Evolutionary conservation across 2,797 vertebrate genomes (phyloP), one percentile per base, ranked within the genome.

Genomic region (Mus spretus): DNA sequence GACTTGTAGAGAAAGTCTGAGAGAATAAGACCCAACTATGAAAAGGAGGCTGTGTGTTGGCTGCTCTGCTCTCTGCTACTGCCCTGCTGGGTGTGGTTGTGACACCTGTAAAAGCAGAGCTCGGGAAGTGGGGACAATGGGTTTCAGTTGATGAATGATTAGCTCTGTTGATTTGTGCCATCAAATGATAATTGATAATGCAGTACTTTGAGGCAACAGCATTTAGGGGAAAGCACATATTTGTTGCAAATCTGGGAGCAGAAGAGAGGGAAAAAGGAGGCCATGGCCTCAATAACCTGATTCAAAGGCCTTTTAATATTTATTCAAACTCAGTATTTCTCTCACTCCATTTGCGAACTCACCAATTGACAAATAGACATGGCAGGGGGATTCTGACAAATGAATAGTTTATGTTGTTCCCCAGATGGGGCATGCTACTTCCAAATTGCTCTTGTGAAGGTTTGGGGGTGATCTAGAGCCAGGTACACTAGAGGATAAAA

Each of bases 291-390:
- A n/a, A 31, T 22, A 50, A 50, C 28, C 31, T 67, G 31, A 55
- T 65, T 63, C 79, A 55, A 55, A 28, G 4, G 47, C 44, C 26
- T 8, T 31, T 6, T 40, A 11, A 85, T 85, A 85, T 13, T 22
- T 85, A 85, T 24, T 67, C 44, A 14, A 17, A 59, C 31, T 93
- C 75, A 72, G 63, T 81, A 72, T 89, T 92, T 89, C 57, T 91
- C 88, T 95, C 70, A 77, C 19, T 84, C 77, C 40, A 19, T 75
- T 90, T 95, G 24, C 13, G 86, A 88, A 61, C 78, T 74, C 82
- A 81, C 63, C 63, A 61, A 17, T 22, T 70, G n/a, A 77, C 34
- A 96, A 57, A 75, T 10, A 22, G n/a, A 72, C 2, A 19, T 84
- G 14, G 70, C 86, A 82, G n/a, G 28, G 40, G 84, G 74, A 88